phyloP scores from a whole-genome alignment of 1,140 invertebrate species.

The Megalopta genalis region DNA sequence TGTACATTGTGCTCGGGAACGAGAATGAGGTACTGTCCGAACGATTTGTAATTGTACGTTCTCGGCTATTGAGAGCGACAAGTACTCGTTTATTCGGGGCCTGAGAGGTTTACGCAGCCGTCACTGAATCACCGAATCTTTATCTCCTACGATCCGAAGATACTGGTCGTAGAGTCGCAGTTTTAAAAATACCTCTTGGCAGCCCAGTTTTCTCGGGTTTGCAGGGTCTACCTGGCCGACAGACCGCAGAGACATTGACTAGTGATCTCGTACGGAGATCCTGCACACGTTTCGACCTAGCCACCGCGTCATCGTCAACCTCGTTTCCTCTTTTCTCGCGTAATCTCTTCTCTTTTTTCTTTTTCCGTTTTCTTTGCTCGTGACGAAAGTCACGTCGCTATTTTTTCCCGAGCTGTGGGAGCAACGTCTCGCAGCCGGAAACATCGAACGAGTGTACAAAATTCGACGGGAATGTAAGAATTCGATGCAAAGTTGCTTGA shows the following conservation, averaged over 20 bases:
- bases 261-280: constrained; percentile 21
- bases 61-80: too few species aligned
- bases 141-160: constrained; percentile 34
- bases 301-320: constrained; percentile 25
- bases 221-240: constrained; percentile 53
- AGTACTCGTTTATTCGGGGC: too few species aligned
- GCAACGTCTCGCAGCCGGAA: background rate
- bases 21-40: too few species aligned
- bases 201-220: constrained; percentile 61
- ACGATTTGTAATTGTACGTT: too few species aligned
- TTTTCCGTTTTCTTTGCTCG: background rate
- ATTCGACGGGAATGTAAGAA: background rate
- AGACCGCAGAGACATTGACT: constrained; percentile 48
- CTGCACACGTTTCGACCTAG: constrained; percentile 28
- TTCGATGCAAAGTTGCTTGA: background rate
- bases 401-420: background rate
- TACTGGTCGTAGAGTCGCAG: constrained; percentile 37
- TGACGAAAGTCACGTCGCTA: background rate
- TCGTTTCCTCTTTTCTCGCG: background rate
- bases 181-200: constrained; percentile 64
- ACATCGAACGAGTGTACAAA: background rate
- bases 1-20: too few species aligned
- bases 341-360: too few species aligned
- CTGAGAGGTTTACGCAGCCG: background rate
- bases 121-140: constrained; percentile 36